phyloP scores from a whole-genome alignment of 2,797 vertebrate genomes.

The Buceros bicornis region DNA sequence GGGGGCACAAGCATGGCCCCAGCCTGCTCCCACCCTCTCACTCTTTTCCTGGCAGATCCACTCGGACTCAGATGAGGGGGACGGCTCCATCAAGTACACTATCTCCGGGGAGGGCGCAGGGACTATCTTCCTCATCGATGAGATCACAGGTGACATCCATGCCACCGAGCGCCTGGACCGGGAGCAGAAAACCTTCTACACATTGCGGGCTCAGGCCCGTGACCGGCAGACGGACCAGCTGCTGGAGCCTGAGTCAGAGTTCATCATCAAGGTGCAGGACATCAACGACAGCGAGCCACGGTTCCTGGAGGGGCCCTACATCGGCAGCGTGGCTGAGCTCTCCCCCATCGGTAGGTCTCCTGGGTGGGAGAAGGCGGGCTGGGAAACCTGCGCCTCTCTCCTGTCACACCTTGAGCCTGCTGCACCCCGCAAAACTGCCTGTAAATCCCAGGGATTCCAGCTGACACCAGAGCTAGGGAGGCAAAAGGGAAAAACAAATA shows the following conservation, averaged over 20 bases:
- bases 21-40: background rate
- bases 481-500: slow-evolving; percentile 62
- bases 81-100: slow-evolving; percentile 97
- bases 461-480: background rate
- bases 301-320: slow-evolving; percentile 95
- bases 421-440: background rate
- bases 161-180: slow-evolving; percentile 94
- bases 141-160: slow-evolving; percentile 95
- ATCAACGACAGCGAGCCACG: slow-evolving; percentile 98
- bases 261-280: slow-evolving; percentile 99
- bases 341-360: slow-evolving; percentile 89
- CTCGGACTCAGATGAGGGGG: slow-evolving; percentile 95
- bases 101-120: slow-evolving; percentile 97
- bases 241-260: slow-evolving; percentile 96
- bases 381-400: background rate
- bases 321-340: slow-evolving; percentile 95
- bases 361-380: background rate
- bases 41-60: slow-evolving; percentile 88
- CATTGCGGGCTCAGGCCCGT: slow-evolving; percentile 91
- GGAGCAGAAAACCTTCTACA: slow-evolving; percentile 97
- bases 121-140: slow-evolving; percentile 96
- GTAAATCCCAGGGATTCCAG: slow-evolving; percentile 30
- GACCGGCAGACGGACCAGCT: slow-evolving; percentile 88
- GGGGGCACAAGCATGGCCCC: background rate
- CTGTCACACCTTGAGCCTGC: background rate